Base-by-base conservation (phyloP, 2,797 vertebrate species). In the Cyprinodon diabolis region DNA sequence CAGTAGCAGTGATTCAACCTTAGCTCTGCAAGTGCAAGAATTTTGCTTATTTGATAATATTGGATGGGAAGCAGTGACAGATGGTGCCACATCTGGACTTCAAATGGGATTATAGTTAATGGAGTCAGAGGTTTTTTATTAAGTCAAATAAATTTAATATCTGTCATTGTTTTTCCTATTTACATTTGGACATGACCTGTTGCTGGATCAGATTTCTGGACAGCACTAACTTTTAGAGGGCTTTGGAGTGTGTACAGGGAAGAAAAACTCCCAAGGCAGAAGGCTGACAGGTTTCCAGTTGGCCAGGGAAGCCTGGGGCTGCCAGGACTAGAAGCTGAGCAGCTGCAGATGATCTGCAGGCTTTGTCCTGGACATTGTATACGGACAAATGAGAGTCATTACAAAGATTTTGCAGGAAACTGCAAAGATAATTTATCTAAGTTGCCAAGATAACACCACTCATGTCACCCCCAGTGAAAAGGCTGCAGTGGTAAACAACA, bases 311-410 rank as follows among this genome's bases (percentile, higher is more conserved):
- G 49, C 54, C 0, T 10, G 70, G 51, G 57, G 72, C 81, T 82
- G 83, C 84, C 80, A 88, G 71, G 13, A 63, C 71, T 55, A 67
- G 67, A 81, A 71, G 80, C 74, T 52, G 57, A 81, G 58, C 77
- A 78, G 71, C 80, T 56, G 25, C 62, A 73, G 70, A 76, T 72
- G 40, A 17, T 81, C 83, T 67, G 68, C 76, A 68, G 77, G 84
- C 84, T 90, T 86, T 85, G 79, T 90, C 72, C 69, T 67, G 75
- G 21, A 71, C 73, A 84, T 85, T 85, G 83, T 62, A 30, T 49
- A 45, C 17, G 47, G 49, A 85, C 83, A 83, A 90, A 87, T 80
- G 54, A 68, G 81, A 79, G 75, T 58, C 40, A 83, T 84, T 79
- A 85, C 47, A 68, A 71, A 78, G 83, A 90, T 84, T 86, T 81